Percentiles rank a stretch among this genome's conserved stretches.
phyloP scores from a whole-genome alignment of 30 jellyfish, hydroid and myxozoan species.

The Aurelia aurita region DNA sequence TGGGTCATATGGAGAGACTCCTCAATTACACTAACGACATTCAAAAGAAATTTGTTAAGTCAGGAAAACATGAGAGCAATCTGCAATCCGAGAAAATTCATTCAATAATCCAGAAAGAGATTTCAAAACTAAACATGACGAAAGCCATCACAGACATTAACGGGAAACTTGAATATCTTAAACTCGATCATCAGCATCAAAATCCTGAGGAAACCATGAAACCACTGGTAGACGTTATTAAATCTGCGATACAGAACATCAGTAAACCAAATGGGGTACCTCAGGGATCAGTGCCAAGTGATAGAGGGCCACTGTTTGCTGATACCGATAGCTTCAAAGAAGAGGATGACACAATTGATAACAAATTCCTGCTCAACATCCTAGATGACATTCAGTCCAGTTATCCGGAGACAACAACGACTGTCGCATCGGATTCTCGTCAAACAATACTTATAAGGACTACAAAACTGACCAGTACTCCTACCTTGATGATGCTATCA shows the following conservation, averaged over 20 bases:
- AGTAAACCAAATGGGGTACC: background rate
- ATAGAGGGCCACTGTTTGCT: constrained; percentile 14
- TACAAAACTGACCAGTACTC: too few species aligned
- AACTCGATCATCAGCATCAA: constrained; percentile 4
- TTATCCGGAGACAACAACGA: background rate
- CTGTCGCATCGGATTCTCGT: too few species aligned
- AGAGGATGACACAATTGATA: constrained; percentile 4
- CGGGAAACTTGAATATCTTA: constrained; percentile 19
- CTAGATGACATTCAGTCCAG: constrained; percentile 42
- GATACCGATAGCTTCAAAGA: background rate
- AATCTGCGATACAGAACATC: constrained; percentile 65
- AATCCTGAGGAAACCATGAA: constrained; percentile 10
- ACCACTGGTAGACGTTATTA: constrained; percentile 30
- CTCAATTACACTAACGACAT: constrained; percentile 35
- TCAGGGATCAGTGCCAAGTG: constrained; percentile 8
- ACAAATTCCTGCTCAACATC: constrained; percentile 9
- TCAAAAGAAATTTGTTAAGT: constrained; percentile 9
- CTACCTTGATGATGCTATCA: too few species aligned
- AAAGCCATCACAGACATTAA: constrained; percentile 33
- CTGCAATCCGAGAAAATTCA: constrained; percentile 4
- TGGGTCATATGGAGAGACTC: constrained; percentile 46
- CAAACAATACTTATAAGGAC: too few species aligned
- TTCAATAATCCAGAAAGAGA: constrained; percentile 20
- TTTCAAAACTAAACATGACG: constrained; percentile 48
- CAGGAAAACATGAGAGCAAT: background rate